Percentiles rank a stretch among this genome's conserved stretches.
These are phyloP conservation scores for Nicator chloris DNA, from an alignment of 2,113 vertebrate species.

Conservation along the genomic window DNA sequence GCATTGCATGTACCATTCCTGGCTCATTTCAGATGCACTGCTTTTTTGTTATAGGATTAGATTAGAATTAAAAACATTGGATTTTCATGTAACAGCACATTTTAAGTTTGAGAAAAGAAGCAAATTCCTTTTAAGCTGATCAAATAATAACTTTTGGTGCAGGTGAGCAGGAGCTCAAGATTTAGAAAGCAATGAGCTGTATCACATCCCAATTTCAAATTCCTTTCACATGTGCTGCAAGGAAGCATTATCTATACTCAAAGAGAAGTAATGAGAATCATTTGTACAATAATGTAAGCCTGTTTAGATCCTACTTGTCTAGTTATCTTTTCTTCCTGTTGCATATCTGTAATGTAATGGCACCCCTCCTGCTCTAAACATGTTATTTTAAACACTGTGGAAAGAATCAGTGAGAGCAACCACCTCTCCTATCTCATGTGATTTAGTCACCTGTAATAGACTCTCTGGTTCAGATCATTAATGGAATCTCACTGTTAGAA, in stretches of 20 bases:
- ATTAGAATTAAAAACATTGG: background rate
- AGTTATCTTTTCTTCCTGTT: background rate
- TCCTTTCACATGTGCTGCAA: background rate
- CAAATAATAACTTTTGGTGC: background rate
- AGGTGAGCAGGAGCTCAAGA: background rate
- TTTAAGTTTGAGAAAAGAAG: background rate
- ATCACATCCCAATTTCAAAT: background rate
- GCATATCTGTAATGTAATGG: background rate
- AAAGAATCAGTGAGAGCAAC: background rate
- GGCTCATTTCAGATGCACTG: background rate
- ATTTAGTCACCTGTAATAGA: background rate
- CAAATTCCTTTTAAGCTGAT: background rate
- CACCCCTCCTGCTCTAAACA: background rate
- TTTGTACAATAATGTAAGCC: background rate
- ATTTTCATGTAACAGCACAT: background rate
- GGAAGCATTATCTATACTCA: background rate
- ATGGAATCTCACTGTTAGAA: background rate
- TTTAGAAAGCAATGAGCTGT: constrained; percentile 28
- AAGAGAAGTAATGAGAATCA: background rate
- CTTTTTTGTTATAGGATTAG: background rate
- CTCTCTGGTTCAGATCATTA: background rate
- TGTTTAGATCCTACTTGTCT: background rate
- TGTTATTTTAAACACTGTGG: background rate
- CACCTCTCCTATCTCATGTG: background rate
- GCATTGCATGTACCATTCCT: background rate